Evolutionary conservation across 2,113 vertebrate genomes (phyloP).

Genomic region (Entosphenus tridentatus): DNA sequence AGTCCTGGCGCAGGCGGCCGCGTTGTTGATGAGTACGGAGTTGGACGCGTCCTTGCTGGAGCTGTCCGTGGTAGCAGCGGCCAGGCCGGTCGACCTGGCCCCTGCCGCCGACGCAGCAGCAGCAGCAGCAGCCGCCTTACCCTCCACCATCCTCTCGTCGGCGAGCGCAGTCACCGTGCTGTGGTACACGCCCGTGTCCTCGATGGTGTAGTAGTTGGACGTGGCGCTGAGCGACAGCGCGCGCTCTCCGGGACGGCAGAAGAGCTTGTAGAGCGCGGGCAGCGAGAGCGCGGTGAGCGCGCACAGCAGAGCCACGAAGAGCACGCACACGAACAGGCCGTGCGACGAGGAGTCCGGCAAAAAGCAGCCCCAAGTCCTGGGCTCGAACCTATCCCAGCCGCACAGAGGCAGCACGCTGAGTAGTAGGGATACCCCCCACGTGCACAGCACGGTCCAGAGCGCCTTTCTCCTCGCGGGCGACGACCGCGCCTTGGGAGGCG

Average conservation of each 20-base stretch:
- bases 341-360: conserved; percentile 37
- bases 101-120: conserved; percentile 12
- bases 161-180: conserved; percentile 24
- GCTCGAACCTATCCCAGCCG: conserved; percentile 55
- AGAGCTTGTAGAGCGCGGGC: conserved; percentile 42
- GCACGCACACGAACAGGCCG: conserved; percentile 28
- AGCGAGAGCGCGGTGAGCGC: conserved; percentile 34
- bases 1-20: conserved; percentile 16
- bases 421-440: conserved; percentile 46
- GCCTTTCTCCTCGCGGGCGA: conserved; percentile 16
- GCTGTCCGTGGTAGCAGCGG: conserved; percentile 11
- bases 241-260: conserved; percentile 32
- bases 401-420: conserved; percentile 50
- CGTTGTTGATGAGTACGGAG: conserved; percentile 14
- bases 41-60: neutral
- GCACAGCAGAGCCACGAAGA: conserved; percentile 43
- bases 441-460: conserved; percentile 26
- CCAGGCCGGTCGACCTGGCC: conserved; percentile 5
- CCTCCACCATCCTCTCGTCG: conserved; percentile 13
- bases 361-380: conserved; percentile 53
- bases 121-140: conserved; percentile 14
- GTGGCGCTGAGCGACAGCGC: no score
- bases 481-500: conserved; percentile 17
- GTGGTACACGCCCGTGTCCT: conserved; percentile 20
- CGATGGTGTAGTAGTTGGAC: conserved; percentile 5